A percentile compares a stretch with the other conserved stretches of the same genome.
These are phyloP conservation scores for Ceriagrion tenellum DNA, from an alignment of 2,888 invertebrate species.

Conservation along the genomic window DNA sequence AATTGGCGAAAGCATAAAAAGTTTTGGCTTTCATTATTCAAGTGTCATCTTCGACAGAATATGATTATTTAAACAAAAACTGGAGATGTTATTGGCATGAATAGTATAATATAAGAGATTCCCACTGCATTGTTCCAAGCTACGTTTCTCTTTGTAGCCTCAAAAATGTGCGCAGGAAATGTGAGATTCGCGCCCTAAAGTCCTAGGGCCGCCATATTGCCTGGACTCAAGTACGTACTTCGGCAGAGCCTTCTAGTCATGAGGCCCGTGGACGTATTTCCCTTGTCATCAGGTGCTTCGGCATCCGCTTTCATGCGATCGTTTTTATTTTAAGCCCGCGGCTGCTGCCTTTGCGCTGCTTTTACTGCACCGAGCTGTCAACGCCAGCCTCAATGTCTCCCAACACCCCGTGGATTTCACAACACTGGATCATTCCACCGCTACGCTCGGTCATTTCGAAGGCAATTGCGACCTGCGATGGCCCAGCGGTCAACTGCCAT, in stretches of 20 bases:
- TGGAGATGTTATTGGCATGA: too few species aligned
- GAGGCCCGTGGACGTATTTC: neutral
- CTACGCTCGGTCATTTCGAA: neutral
- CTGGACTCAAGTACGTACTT: too few species aligned
- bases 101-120: too few species aligned
- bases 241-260: neutral
- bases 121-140: too few species aligned
- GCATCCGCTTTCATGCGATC: neutral
- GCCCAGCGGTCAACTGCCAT: neutral
- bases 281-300: neutral
- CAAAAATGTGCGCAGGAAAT: too few species aligned
- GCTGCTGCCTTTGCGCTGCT: neutral
- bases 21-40: too few species aligned
- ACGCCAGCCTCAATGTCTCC: neutral
- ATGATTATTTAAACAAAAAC: too few species aligned
- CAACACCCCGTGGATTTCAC: neutral
- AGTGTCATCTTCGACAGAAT: too few species aligned
- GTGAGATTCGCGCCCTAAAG: too few species aligned
- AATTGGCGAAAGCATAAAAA: too few species aligned
- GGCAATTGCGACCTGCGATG: neutral
- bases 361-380: neutral
- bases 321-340: constrained; percentile 3
- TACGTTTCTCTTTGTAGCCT: too few species aligned
- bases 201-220: too few species aligned
- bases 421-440: neutral